phyloP scores from a whole-genome alignment of 2,888 invertebrate species.

The Mesorhabditis spiculigera region DNA sequence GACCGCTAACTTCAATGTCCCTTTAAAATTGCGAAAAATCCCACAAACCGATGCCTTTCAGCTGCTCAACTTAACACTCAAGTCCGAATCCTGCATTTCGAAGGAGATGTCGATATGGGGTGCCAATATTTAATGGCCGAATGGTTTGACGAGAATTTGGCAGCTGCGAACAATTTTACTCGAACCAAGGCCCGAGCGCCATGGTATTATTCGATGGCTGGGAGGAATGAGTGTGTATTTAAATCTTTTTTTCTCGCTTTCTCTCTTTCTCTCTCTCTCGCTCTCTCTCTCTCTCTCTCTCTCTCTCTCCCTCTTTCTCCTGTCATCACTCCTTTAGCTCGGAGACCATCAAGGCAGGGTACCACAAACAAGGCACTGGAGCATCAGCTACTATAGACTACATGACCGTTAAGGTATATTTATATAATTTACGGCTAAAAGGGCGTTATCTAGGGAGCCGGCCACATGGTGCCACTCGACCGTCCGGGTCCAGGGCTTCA shows the following conservation, averaged over 20 bases:
- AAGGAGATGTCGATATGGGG: conserved; percentile 4
- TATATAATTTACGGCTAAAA: not conserved
- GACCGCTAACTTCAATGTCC: not conserved
- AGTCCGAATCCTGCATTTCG: not conserved
- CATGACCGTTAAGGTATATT: not conserved
- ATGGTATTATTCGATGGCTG: not conserved
- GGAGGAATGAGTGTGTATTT: not conserved
- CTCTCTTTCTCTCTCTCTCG: too few relatives aligned
- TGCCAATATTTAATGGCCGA: conserved; percentile 6
- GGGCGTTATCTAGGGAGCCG: not conserved
- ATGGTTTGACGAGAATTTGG: conserved; percentile 6
- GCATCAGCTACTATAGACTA: not conserved
- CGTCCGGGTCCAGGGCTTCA: not conserved
- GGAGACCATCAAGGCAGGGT: not conserved
- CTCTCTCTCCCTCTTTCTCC: not conserved
- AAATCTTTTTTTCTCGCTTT: not conserved
- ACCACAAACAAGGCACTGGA: not conserved
- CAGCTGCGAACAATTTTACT: not conserved
- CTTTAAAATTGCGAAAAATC: not conserved
- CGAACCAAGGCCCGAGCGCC: not conserved
- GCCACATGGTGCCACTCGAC: not conserved
- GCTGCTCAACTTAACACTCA: not conserved
- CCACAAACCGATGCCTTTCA: not conserved
- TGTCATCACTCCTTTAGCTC: not conserved
- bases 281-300: too few relatives aligned